These are phyloP conservation scores for Lordiphosa fenestrarum DNA, from an alignment of 2,888 invertebrate species.

Conservation along the genomic window DNA sequence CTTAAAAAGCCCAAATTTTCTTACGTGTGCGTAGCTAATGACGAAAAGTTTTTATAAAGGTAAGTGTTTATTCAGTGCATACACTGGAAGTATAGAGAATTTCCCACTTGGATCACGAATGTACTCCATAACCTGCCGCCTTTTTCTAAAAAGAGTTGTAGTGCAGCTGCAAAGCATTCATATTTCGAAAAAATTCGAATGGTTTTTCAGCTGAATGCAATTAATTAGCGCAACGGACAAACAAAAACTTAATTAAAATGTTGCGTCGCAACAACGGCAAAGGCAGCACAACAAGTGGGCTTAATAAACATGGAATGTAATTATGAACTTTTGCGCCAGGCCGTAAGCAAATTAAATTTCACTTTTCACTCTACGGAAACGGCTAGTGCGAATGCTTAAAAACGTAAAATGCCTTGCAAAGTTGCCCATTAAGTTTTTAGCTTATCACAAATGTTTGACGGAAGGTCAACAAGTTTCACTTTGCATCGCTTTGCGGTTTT, in stretches of 20 bases:
- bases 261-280: conserved; percentile 25
- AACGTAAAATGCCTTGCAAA: conserved; percentile 4
- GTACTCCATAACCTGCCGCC: background rate
- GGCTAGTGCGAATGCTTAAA: background rate
- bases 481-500: conserved; percentile 46
- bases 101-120: too few species aligned
- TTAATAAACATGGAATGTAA: conserved; percentile 78
- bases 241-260: conserved; percentile 46
- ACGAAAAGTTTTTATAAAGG: too few species aligned
- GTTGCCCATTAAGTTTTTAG: conserved; percentile 48
- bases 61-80: too few species aligned
- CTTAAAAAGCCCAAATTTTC: too few species aligned
- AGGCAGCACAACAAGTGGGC: conserved; percentile 62
- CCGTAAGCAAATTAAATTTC: conserved; percentile 6
- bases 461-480: conserved; percentile 51
- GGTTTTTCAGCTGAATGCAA: conserved; percentile 37
- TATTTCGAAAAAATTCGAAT: conserved; percentile 10
- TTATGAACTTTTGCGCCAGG: conserved; percentile 68
- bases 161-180: too few species aligned
- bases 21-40: too few species aligned
- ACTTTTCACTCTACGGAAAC: background rate
- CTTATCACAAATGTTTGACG: conserved; percentile 36
- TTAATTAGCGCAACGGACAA: conserved; percentile 33
- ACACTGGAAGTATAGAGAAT: too few species aligned
- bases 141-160: too few species aligned